Conservation (phyloP, 1,140 invertebrate species). For the Leptonema lineaticorne region DNA sequence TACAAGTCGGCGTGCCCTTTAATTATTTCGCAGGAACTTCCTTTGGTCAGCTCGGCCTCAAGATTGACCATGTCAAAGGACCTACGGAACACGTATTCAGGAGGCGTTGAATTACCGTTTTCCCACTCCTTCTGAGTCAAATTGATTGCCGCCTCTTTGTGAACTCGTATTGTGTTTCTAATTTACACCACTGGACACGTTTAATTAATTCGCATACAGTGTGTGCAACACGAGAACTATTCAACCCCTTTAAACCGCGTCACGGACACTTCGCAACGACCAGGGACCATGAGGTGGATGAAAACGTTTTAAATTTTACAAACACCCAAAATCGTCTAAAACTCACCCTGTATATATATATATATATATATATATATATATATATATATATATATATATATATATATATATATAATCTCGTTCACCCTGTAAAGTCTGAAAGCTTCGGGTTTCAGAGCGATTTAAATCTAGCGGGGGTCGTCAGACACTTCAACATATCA, state of each 20-base stretch:
- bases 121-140: conserved; percentile 32
- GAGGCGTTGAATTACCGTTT: conserved; percentile 34
- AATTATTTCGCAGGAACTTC: conserved; percentile 37
- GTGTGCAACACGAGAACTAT: conserved; percentile 2
- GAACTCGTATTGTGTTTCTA: conserved; percentile 42
- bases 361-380: too few species aligned
- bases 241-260: too few species aligned
- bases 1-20: conserved; percentile 33
- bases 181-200: conserved; percentile 39
- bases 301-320: too few species aligned
- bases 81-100: conserved; percentile 24
- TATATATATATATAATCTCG: too few species aligned
- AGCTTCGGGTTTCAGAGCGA: conserved; percentile 23
- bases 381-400: too few species aligned
- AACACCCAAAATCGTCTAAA: too few species aligned
- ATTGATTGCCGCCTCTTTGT: conserved; percentile 42
- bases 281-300: too few species aligned
- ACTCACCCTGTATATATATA: too few species aligned
- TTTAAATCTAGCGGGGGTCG: conserved; percentile 25
- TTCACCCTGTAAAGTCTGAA: conserved; percentile 19
- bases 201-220: conserved; percentile 35
- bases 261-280: too few species aligned
- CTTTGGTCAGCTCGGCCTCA: conserved; percentile 33
- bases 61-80: conserved; percentile 42
- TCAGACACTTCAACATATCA: conserved; percentile 35